Evolutionary conservation across 1,140 invertebrate genomes (phyloP).

Genomic region (Pararge aegeria): DNA sequence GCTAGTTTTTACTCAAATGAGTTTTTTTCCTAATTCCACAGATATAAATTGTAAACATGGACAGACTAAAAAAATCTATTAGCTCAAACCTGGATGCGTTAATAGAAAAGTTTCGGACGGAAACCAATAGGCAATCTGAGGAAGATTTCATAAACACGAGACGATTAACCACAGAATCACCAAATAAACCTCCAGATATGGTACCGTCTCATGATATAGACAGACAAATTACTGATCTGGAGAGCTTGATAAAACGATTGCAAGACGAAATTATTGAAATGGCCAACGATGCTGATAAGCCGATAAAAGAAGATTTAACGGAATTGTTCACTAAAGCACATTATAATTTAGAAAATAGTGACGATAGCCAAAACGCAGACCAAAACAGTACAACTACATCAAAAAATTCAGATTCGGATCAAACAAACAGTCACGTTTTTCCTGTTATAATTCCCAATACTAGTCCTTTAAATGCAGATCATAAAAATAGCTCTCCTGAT

Average conservation of each 20-base stretch:
- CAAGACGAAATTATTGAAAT: constrained; percentile 47
- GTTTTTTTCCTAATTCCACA: neutral
- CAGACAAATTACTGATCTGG: constrained; percentile 45
- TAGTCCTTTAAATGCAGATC: neutral
- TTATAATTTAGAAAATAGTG: neutral
- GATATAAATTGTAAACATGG: constrained; percentile 40
- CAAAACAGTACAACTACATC: neutral
- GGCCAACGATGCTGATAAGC: constrained; percentile 21
- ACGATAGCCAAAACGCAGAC: neutral
- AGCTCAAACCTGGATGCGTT: constrained; percentile 26
- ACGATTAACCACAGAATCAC: constrained; percentile 34
- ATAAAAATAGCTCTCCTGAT: neutral
- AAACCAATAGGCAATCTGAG: constrained; percentile 22
- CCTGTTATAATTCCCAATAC: constrained; percentile 4
- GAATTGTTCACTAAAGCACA: constrained; percentile 2
- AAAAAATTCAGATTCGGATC: neutral
- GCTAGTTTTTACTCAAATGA: too few relatives aligned
- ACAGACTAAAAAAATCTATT: constrained; percentile 17
- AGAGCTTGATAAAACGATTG: constrained; percentile 45
- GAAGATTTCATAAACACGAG: constrained; percentile 27
- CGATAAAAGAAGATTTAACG: constrained; percentile 5
- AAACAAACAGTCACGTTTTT: constrained; percentile 7
- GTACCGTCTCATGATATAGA: constrained; percentile 37
- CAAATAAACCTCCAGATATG: constrained; percentile 18
- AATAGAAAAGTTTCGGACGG: constrained; percentile 33